Evolutionary conservation across 2,113 vertebrate species (phyloP).

Genomic region (Electrona antarctica): DNA sequence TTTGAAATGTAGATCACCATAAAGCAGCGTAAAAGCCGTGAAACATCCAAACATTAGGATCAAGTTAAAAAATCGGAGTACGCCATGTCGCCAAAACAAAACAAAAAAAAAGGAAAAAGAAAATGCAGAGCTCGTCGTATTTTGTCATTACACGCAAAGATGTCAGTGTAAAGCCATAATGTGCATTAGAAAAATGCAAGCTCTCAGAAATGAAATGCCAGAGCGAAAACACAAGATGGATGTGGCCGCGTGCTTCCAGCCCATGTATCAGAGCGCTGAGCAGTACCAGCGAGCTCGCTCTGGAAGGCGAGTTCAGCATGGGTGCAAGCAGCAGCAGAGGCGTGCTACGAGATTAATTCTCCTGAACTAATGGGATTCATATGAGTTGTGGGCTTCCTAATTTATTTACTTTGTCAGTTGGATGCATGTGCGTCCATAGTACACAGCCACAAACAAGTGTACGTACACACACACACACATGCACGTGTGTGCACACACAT

Average conservation of each 20-base stretch:
- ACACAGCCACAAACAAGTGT: constrained; percentile 1
- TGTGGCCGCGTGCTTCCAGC: constrained; percentile 46
- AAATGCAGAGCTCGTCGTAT: not conserved
- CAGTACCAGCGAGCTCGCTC: constrained; percentile 31
- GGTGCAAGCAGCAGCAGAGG: constrained; percentile 62
- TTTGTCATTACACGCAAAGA: constrained; percentile 48
- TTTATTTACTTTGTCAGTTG: constrained; percentile 70
- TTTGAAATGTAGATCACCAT: constrained; percentile 4
- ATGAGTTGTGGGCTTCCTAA: constrained; percentile 79
- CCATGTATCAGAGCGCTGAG: constrained; percentile 63
- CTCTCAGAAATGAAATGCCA: constrained; percentile 65
- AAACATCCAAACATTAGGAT: constrained; percentile 40
- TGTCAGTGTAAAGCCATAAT: constrained; percentile 45
- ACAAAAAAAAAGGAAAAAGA: not conserved
- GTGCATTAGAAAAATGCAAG: constrained; percentile 60
- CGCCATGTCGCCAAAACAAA: constrained; percentile 34
- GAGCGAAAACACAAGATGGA: constrained; percentile 54
- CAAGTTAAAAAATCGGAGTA: constrained; percentile 22
- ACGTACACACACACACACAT: constrained; percentile 14
- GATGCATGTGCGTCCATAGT: constrained; percentile 20
- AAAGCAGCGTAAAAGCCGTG: not conserved
- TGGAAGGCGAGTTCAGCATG: constrained; percentile 45
- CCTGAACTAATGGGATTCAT: constrained; percentile 92
- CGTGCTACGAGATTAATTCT: constrained; percentile 85
- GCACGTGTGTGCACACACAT: not conserved